Percentiles rank a stretch among this genome's conserved stretches.
Conservation (phyloP, 2,797 vertebrate genomes). For the Eulemur coronatus region DNA sequence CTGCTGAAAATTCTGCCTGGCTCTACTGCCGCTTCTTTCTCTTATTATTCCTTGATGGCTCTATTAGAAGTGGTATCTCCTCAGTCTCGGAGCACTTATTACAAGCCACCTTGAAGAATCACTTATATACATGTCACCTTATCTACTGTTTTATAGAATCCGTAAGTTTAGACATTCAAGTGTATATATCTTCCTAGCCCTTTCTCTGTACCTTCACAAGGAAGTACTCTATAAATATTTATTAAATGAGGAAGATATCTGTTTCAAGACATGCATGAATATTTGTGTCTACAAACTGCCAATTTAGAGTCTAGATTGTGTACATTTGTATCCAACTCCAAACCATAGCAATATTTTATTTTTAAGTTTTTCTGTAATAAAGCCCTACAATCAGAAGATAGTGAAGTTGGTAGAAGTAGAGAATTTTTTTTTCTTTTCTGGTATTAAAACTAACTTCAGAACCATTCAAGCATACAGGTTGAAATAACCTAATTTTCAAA, state of each 20-base stretch:
- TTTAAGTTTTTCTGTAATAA: neutral
- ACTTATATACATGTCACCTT: neutral
- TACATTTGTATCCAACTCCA: neutral
- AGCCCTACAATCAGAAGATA: neutral
- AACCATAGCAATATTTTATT: neutral
- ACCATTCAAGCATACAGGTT: neutral
- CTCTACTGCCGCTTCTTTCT: neutral
- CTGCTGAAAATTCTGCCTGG: neutral
- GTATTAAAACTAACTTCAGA: neutral
- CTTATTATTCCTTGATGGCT: neutral
- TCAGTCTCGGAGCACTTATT: neutral
- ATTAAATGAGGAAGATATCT: neutral
- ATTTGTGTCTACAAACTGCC: neutral
- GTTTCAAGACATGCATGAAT: neutral
- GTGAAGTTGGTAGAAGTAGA: neutral
- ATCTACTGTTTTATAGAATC: neutral
- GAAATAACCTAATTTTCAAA: constrained; percentile 33
- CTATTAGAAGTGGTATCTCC: neutral
- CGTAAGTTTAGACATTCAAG: neutral
- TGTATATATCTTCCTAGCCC: neutral
- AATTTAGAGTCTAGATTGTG: neutral
- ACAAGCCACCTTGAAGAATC: neutral
- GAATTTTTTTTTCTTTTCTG: neutral
- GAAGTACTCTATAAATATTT: neutral
- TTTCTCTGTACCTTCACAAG: neutral